Base-by-base conservation (phyloP, 2,113 vertebrate species). In the Tragelaphus imberbis region DNA sequence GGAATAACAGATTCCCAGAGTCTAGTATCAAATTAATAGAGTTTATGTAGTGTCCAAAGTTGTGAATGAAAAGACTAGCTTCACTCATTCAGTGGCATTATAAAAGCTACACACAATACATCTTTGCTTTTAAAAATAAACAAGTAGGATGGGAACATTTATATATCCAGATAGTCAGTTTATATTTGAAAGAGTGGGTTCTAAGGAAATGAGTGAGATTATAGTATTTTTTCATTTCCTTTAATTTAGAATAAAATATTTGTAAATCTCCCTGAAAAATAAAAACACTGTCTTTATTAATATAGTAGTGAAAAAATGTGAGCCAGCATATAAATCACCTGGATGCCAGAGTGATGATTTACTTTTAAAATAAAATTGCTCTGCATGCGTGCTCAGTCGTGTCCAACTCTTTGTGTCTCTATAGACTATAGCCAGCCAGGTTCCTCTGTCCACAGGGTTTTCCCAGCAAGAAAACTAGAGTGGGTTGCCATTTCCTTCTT, bases 221-320 rank as follows among this genome's bases (percentile, higher is more conserved):
- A 65, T 14, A 53, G 28, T 13, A 65, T n/a, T 63, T 28, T 94
- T 93, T 13, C 61, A 28, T 58, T 49, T 58, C 7, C 44, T 91
- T 91, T 63, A 40, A 53, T 85, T 88, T 94, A 75, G 27, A 91
- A 89, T 82, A 11, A 94, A 90, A 90, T 95, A 68, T 51, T 94
- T 84, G 40, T 79, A 36, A 51, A 88, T 0, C 0, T 93, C 95
- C 95, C 40, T 49, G 47, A 56, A 84, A 97, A 21, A 17, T 44
- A 79, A 0, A 13, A 87, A 40, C 79, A 97, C 55, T 4, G 49
- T 25, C 58, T 27, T 92, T n/a, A 63, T 33, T 89, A 19, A 84
- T 86, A 71, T 47, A 96, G 1, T 2, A 95, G 19, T 44, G 79
- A 55, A 49, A 92, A 91, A 44, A 80, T 6, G 14, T 8, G 61